phyloP scores from a whole-genome alignment of 1,140 invertebrate genomes.

The Hirudo medicinalis region DNA sequence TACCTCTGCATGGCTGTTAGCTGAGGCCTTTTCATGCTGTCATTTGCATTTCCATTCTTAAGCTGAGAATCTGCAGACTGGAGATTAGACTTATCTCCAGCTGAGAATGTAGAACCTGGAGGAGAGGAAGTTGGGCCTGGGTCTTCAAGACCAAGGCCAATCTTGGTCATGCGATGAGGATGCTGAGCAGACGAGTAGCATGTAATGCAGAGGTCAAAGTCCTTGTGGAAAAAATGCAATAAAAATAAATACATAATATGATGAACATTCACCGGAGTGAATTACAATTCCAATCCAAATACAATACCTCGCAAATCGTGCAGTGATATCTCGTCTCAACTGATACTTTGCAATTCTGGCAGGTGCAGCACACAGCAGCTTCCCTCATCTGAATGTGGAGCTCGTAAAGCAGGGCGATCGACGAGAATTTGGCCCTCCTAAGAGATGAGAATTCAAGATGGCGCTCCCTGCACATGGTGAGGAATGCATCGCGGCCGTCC shows the following conservation, averaged over 20 bases:
- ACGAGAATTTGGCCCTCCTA: constrained; percentile 84
- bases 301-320: constrained; percentile 66
- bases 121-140: constrained; percentile 39
- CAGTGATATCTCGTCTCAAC: constrained; percentile 95
- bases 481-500: constrained; percentile 96
- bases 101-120: constrained; percentile 36
- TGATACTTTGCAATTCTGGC: constrained; percentile 87
- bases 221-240: constrained; percentile 27
- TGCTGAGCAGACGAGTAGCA: constrained; percentile 43
- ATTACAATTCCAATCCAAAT: not conserved
- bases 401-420: constrained; percentile 92
- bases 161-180: constrained; percentile 83
- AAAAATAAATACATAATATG: not conserved
- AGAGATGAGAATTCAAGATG: constrained; percentile 98
- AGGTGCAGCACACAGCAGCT: constrained; percentile 73
- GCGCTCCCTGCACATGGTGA: constrained; percentile 90
- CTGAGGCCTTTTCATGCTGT: constrained; percentile 47
- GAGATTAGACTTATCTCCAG: constrained; percentile 44
- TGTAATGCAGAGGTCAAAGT: constrained; percentile 44
- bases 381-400: constrained; percentile 72
- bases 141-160: constrained; percentile 82
- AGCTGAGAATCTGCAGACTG: constrained; percentile 26
- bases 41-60: constrained; percentile 48
- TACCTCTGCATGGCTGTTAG: constrained; percentile 3
- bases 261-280: not conserved